These are phyloP conservation scores for Thera obeliscata DNA, from an alignment of 2,888 invertebrate species.

Conservation along the genomic window DNA sequence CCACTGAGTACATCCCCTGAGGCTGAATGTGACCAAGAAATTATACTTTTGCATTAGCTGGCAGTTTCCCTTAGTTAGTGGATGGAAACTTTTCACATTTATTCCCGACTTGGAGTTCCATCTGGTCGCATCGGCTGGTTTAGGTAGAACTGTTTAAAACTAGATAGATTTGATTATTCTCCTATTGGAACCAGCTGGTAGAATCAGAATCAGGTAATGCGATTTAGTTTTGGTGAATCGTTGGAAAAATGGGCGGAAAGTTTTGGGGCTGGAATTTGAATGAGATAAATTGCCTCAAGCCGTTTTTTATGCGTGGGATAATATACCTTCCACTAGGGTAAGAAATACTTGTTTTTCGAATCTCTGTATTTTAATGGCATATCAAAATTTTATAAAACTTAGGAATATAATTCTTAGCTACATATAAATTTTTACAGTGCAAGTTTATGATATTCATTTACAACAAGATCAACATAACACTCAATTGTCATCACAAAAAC, in stretches of 20 bases:
- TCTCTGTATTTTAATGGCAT: too few relatives aligned
- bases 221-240: constrained; percentile 47
- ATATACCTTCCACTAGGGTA: too few relatives aligned
- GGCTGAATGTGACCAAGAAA: constrained; percentile 58
- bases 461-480: background rate
- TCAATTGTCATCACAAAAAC: constrained; percentile 3
- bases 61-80: constrained; percentile 67
- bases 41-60: constrained; percentile 69
- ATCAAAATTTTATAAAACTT: too few relatives aligned
- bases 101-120: constrained; percentile 58
- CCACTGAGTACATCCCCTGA: constrained; percentile 39
- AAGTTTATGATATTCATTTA: background rate
- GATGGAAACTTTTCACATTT: constrained; percentile 69
- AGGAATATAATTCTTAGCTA: too few relatives aligned
- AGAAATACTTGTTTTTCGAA: too few relatives aligned
- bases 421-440: too few relatives aligned
- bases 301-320: background rate
- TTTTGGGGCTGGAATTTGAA: constrained; percentile 41
- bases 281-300: constrained; percentile 20
- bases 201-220: constrained; percentile 51
- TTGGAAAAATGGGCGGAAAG: constrained; percentile 39
- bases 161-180: constrained; percentile 52
- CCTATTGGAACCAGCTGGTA: constrained; percentile 42
- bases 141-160: constrained; percentile 37
- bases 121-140: constrained; percentile 37